Percentiles rank a stretch among this genome's conserved stretches.
Conservation (phyloP, 2,113 vertebrate genomes). For the Anoura caudifer region DNA sequence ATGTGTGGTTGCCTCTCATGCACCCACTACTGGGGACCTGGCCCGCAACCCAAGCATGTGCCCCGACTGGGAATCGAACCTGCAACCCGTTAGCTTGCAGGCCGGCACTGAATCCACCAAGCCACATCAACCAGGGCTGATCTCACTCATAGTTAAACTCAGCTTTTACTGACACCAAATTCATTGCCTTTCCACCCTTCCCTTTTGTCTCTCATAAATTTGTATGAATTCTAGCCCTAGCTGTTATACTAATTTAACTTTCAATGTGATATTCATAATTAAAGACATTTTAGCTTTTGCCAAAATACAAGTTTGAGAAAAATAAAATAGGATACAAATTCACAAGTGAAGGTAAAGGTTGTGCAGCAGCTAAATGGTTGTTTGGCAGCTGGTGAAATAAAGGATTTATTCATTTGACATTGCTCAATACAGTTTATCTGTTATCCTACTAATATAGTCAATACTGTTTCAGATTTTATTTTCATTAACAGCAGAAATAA, state of each 20-base stretch:
- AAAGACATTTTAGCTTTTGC: constrained; percentile 4
- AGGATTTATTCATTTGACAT: background rate
- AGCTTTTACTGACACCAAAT: constrained; percentile 10
- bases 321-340: background rate
- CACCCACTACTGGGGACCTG: no score
- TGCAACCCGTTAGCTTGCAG: no score
- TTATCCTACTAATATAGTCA: background rate
- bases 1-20: no score
- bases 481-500: background rate
- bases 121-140: no score
- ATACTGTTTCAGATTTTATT: background rate
- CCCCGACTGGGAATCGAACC: no score
- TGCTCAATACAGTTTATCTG: background rate
- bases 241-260: constrained; percentile 6
- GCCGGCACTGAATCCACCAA: no score
- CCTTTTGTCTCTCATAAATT: background rate
- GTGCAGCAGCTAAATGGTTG: background rate
- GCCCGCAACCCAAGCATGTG: no score
- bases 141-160: background rate
- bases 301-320: background rate
- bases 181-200: background rate
- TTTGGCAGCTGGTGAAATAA: background rate
- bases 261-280: constrained; percentile 23
- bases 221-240: background rate
- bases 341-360: background rate